Conservation (phyloP, 1,140 invertebrate species). For the Procambarus clarkii region DNA sequence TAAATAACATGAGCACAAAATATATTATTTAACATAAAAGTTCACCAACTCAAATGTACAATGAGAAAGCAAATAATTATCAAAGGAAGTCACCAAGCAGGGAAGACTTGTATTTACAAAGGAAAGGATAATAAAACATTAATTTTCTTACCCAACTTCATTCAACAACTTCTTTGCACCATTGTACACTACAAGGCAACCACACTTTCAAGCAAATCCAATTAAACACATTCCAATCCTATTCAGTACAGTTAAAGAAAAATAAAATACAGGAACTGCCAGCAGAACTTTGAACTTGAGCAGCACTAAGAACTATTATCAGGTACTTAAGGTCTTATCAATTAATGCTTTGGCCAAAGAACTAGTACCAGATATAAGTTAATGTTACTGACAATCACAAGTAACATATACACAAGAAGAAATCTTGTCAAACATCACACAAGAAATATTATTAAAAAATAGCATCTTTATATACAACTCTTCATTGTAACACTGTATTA, state of each 20-base stretch:
- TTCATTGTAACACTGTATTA: not conserved
- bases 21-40: too few relatives aligned
- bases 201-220: not conserved
- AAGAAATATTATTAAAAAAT: not conserved
- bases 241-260: not conserved
- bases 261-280: not conserved
- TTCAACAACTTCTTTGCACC: not conserved
- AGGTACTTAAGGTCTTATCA: conserved; percentile 42
- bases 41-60: too few relatives aligned
- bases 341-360: conserved; percentile 36
- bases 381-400: not conserved
- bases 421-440: not conserved
- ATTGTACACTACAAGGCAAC: not conserved
- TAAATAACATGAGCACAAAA: too few relatives aligned
- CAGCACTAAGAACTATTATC: conserved; percentile 51
- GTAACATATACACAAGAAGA: not conserved
- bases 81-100: too few relatives aligned
- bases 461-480: conserved; percentile 3
- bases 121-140: conserved; percentile 4
- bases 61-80: too few relatives aligned
- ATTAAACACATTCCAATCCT: not conserved
- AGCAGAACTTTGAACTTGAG: conserved; percentile 8
- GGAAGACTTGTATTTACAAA: too few relatives aligned
- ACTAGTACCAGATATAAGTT: conserved; percentile 15
- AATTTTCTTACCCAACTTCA: not conserved